Percentiles rank a stretch among this genome's conserved stretches.
Evolutionary conservation across 2,888 invertebrate species (phyloP).

Genomic region (Drosophila vallismaia): DNA sequence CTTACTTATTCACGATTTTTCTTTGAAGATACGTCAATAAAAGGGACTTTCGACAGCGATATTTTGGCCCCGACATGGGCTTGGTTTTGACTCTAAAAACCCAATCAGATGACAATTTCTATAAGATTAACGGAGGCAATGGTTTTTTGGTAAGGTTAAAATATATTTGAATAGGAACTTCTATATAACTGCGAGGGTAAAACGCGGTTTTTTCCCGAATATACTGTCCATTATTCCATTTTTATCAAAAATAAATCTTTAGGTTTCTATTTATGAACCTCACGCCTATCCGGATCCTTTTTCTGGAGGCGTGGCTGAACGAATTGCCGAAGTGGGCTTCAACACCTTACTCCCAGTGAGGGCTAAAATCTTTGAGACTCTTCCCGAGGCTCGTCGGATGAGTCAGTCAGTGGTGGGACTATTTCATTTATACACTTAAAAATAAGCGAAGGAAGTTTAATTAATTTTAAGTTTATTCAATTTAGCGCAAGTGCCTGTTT

Average conservation of each 20-base stretch:
- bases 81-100: slow-evolving; percentile 85
- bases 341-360: slow-evolving; percentile 55
- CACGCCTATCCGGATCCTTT: slow-evolving; percentile 62
- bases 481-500: slow-evolving; percentile 86
- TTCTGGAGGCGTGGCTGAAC: slow-evolving; percentile 62
- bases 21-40: slow-evolving; percentile 50
- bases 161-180: too few relatives aligned
- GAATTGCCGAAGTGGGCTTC: slow-evolving; percentile 50
- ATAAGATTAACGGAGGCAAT: slow-evolving; percentile 83
- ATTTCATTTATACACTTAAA: slow-evolving; percentile 6
- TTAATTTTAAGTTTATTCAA: not conserved
- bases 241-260: not conserved
- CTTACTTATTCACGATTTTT: not conserved
- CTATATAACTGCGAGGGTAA: not conserved
- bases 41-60: slow-evolving; percentile 45
- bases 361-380: slow-evolving; percentile 65
- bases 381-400: slow-evolving; percentile 62
- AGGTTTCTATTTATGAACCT: slow-evolving; percentile 60
- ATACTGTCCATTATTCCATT: not conserved
- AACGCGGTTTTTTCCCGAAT: not conserved
- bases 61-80: slow-evolving; percentile 84
- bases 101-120: slow-evolving; percentile 85
- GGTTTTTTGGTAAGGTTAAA: slow-evolving; percentile 85
- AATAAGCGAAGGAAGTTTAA: not conserved
- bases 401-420: slow-evolving; percentile 49